Conservation (phyloP, 2,888 invertebrate genomes). For the Volucella bombylans region DNA sequence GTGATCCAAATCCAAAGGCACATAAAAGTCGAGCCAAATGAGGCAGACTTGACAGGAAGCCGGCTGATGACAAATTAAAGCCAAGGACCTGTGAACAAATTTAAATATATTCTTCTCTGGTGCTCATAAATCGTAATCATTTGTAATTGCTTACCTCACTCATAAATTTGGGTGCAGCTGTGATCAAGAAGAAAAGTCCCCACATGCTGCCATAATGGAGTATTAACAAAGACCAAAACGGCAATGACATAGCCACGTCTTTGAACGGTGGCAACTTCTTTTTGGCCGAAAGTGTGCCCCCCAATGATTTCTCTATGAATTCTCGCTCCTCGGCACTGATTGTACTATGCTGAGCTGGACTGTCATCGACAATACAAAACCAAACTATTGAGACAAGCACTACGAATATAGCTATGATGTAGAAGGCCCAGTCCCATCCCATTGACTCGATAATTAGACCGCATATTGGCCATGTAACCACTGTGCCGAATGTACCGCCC, state of each 20-base stretch:
- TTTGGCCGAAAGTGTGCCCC: constrained; percentile 84
- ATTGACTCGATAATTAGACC: constrained; percentile 85
- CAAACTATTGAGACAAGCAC: constrained; percentile 85
- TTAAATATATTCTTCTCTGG: neutral
- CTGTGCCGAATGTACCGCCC: constrained; percentile 88
- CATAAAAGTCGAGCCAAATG: constrained; percentile 87
- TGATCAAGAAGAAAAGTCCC: constrained; percentile 89
- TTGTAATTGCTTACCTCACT: constrained; percentile 83
- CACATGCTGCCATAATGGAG: constrained; percentile 90
- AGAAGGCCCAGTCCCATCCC: constrained; percentile 88
- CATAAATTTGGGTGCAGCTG: constrained; percentile 89
- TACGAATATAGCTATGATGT: constrained; percentile 85
- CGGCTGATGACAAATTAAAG: constrained; percentile 88
- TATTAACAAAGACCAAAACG: constrained; percentile 86
- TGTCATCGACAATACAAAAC: constrained; percentile 86
- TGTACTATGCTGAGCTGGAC: constrained; percentile 85
- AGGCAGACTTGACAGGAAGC: constrained; percentile 87
- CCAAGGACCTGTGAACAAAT: constrained; percentile 84
- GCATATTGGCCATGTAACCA: constrained; percentile 87
- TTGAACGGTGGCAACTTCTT: constrained; percentile 87
- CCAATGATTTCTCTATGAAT: constrained; percentile 86
- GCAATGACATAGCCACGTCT: constrained; percentile 85
- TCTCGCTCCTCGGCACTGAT: constrained; percentile 86
- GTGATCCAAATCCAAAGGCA: constrained; percentile 88
- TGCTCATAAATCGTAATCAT: too few relatives aligned